These are phyloP conservation scores for Helleia helle DNA, from an alignment of 2,888 invertebrate genomes.

Conservation along the genomic window DNA sequence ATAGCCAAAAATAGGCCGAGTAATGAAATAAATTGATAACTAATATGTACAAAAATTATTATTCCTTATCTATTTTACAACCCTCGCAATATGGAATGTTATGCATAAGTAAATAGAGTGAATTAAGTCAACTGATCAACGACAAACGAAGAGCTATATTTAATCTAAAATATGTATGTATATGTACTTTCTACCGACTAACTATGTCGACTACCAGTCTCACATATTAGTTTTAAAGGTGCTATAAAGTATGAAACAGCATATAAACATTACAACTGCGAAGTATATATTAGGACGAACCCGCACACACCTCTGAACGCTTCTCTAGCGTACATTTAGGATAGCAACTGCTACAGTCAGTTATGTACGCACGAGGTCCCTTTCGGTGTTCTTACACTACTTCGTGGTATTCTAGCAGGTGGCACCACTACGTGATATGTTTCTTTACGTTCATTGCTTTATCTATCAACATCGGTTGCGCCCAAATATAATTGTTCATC, in stretches of 20 bases:
- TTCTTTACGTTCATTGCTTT: slow-evolving; percentile 56
- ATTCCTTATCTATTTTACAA: slow-evolving; percentile 52
- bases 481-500: slow-evolving; percentile 48
- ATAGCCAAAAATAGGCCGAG: slow-evolving; percentile 54
- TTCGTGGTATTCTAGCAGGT: slow-evolving; percentile 57
- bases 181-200: slow-evolving; percentile 63
- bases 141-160: slow-evolving; percentile 52
- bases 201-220: slow-evolving; percentile 74
- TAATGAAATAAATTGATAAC: slow-evolving; percentile 42
- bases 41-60: slow-evolving; percentile 53
- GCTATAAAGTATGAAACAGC: slow-evolving; percentile 65
- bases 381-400: slow-evolving; percentile 60
- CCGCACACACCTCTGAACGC: slow-evolving; percentile 40
- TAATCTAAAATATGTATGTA: slow-evolving; percentile 62
- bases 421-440: slow-evolving; percentile 72
- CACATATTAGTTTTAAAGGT: slow-evolving; percentile 71
- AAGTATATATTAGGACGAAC: slow-evolving; percentile 58
- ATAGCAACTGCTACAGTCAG: neutral
- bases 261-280: slow-evolving; percentile 59
- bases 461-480: slow-evolving; percentile 49
- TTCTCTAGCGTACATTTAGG: slow-evolving; percentile 15
- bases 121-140: slow-evolving; percentile 45
- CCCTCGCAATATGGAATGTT: slow-evolving; percentile 58
- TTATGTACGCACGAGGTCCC: neutral
- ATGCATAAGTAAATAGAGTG: slow-evolving; percentile 52